Evolutionary conservation across 2,888 invertebrate species (phyloP).

Genomic region (Leptinotarsa haldemani): DNA sequence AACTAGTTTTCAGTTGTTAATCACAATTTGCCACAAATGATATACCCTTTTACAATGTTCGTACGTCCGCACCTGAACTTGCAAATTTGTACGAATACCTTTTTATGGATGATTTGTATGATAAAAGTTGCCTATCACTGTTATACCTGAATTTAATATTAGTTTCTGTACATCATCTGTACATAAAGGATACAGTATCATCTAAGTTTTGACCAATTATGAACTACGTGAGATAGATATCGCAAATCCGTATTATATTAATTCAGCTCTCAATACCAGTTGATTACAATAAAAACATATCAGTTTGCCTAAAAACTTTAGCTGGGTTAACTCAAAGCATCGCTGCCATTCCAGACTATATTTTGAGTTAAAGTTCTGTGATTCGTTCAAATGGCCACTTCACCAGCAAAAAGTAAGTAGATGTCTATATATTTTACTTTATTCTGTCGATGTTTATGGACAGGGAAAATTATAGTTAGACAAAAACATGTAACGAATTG

Average conservation of each 20-base stretch:
- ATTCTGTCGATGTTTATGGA: too few species aligned
- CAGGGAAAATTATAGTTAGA: not conserved
- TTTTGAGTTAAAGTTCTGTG: not conserved
- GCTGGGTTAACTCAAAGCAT: not conserved
- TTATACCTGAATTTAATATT: not conserved
- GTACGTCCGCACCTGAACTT: not conserved
- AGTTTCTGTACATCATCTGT: slow-evolving; percentile 11
- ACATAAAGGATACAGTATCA: not conserved
- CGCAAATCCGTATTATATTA: not conserved
- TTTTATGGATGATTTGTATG: slow-evolving; percentile 7
- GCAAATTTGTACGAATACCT: slow-evolving; percentile 11
- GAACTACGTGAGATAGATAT: slow-evolving; percentile 14
- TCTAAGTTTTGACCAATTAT: not conserved
- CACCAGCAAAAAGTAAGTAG: slow-evolving; percentile 2
- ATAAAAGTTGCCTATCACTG: slow-evolving; percentile 19
- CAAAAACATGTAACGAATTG: not conserved
- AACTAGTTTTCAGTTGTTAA: too few species aligned
- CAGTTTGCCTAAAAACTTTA: not conserved
- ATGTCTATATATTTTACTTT: not conserved
- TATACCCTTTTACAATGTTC: not conserved
- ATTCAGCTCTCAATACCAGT: not conserved
- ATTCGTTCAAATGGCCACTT: slow-evolving; percentile 1
- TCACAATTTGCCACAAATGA: not conserved
- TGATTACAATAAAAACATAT: not conserved
- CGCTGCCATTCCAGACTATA: not conserved